These are phyloP conservation scores for Limnephilus rhombicus DNA, from an alignment of 2,888 invertebrate species.

Conservation along the genomic window DNA sequence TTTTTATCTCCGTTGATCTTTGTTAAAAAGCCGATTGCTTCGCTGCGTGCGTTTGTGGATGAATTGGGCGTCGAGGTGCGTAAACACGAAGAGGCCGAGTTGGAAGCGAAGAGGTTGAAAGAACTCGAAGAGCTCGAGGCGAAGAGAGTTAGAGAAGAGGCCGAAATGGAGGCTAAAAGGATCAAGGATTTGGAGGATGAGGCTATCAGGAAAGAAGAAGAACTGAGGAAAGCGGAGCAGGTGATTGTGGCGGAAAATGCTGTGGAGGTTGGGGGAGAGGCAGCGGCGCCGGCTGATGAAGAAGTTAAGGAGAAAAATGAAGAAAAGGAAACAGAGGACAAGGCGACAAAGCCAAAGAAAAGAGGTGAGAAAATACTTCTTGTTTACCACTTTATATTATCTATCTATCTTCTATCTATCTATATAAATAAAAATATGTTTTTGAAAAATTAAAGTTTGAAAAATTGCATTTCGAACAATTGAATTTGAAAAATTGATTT, in stretches of 20 bases:
- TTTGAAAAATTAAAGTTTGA: too few relatives aligned
- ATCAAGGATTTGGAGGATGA: slow-evolving; percentile 15
- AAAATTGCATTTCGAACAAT: too few relatives aligned
- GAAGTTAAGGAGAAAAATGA: neutral
- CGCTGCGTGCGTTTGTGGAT: slow-evolving; percentile 41
- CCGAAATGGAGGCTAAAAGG: slow-evolving; percentile 32
- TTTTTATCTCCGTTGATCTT: slow-evolving; percentile 52
- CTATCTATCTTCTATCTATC: too few relatives aligned
- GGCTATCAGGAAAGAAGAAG: neutral
- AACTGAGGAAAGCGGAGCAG: slow-evolving; percentile 19
- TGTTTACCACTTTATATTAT: too few relatives aligned
- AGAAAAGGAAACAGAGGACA: neutral
- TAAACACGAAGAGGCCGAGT: slow-evolving; percentile 8
- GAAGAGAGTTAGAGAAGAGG: slow-evolving; percentile 6
- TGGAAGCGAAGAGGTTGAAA: slow-evolving; percentile 17
- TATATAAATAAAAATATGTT: too few relatives aligned
- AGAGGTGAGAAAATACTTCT: neutral
- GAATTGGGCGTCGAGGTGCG: slow-evolving; percentile 47
- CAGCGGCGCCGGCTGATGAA: neutral
- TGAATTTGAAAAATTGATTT: too few relatives aligned
- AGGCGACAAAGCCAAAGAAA: slow-evolving; percentile 14
- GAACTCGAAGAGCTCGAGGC: slow-evolving; percentile 14
- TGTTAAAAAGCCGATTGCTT: slow-evolving; percentile 45
- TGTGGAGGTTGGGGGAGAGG: slow-evolving; percentile 32
- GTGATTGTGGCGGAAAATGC: slow-evolving; percentile 6